These are phyloP conservation scores for Drosophila lutescens DNA, from an alignment of 2,888 invertebrate species.

Conservation along the genomic window DNA sequence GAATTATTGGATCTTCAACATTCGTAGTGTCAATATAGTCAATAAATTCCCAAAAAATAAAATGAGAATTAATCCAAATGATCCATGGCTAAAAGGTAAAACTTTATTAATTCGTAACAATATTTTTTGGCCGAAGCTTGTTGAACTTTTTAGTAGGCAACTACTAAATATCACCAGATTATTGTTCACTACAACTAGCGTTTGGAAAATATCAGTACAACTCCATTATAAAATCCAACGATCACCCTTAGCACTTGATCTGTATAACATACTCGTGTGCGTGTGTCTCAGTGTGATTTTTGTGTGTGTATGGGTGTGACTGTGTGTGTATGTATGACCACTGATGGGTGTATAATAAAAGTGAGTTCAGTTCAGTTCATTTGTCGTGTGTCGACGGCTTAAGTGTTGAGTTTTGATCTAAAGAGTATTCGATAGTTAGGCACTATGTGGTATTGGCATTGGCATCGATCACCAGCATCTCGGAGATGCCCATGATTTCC, in stretches of 20 bases:
- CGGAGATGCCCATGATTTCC: constrained; percentile 82
- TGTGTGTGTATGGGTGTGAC: constrained; percentile 5
- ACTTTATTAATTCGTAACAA: constrained; percentile 37
- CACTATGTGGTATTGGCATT: constrained; percentile 55
- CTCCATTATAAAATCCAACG: constrained; percentile 33
- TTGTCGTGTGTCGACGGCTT: constrained; percentile 19
- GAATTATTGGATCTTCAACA: no score
- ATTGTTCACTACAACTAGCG: constrained; percentile 69
- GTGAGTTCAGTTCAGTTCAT: constrained; percentile 64
- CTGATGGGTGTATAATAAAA: constrained; percentile 41
- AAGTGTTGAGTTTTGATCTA: constrained; percentile 25
- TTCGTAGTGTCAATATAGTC: no score
- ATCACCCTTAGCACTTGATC: constrained; percentile 22
- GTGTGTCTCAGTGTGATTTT: constrained; percentile 2
- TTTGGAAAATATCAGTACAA: constrained; percentile 74
- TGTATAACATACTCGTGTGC: constrained; percentile 22
- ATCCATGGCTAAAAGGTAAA: constrained; percentile 37
- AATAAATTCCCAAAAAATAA: no score
- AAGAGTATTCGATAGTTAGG: constrained; percentile 52
- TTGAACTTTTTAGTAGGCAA: constrained; percentile 48
- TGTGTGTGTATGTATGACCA: constrained; percentile 3
- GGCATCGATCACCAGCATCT: constrained; percentile 80
- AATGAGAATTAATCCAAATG: no score
- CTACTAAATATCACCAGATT: constrained; percentile 77
- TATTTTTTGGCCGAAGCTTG: constrained; percentile 40